phyloP scores from a whole-genome alignment of 2,888 invertebrate genomes.

The Parascotia fuliginaria region DNA sequence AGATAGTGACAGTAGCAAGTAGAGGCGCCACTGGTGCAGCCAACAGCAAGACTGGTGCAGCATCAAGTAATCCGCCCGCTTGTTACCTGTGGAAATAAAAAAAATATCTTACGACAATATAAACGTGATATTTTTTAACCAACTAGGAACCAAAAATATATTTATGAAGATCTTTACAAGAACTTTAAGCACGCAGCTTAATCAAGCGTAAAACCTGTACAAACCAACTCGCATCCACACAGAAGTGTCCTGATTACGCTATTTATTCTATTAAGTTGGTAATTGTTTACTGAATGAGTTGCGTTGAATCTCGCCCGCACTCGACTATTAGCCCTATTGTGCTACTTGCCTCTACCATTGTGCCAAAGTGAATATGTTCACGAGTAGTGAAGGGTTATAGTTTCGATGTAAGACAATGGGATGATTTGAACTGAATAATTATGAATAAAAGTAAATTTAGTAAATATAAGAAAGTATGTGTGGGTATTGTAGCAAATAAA shows the following conservation, averaged over 20 bases:
- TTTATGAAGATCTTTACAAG: too few relatives aligned
- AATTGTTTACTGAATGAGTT: constrained; percentile 79
- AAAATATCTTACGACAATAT: too few relatives aligned
- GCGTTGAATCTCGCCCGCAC: constrained; percentile 57
- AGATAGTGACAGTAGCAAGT: too few relatives aligned
- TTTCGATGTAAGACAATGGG: constrained; percentile 29
- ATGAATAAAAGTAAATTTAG: neutral
- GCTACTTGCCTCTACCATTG: constrained; percentile 54
- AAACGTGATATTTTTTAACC: too few relatives aligned
- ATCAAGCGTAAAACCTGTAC: constrained; percentile 31
- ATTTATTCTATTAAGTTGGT: constrained; percentile 83
- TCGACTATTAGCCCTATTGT: constrained; percentile 76
- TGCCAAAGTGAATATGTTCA: constrained; percentile 29
- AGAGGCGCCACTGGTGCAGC: too few relatives aligned
- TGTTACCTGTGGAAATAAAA: too few relatives aligned
- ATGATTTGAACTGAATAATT: constrained; percentile 8
- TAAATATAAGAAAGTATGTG: too few relatives aligned
- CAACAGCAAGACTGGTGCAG: too few relatives aligned
- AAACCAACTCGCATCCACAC: constrained; percentile 51
- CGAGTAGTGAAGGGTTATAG: constrained; percentile 20
- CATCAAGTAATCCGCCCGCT: too few relatives aligned
- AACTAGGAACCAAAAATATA: too few relatives aligned
- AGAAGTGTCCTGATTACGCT: constrained; percentile 83
- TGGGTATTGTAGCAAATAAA: too few relatives aligned
- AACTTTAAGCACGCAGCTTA: constrained; percentile 20